Percentiles rank a stretch among this genome's conserved stretches.
phyloP scores from a whole-genome alignment of 2,888 invertebrate genomes.

The Leptinotarsa haldemani region DNA sequence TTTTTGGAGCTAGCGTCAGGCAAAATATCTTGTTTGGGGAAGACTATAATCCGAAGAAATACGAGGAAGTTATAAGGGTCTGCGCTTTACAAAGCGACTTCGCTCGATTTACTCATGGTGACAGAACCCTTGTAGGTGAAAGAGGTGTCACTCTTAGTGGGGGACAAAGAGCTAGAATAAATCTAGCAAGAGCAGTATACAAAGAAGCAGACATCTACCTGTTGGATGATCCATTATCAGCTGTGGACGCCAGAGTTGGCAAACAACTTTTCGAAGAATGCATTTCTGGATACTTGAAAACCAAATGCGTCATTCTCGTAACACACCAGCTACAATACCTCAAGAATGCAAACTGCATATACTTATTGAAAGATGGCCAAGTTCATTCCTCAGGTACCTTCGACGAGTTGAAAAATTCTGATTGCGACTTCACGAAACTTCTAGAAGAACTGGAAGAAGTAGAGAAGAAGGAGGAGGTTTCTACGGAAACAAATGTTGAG shows the following conservation, averaged over 20 bases:
- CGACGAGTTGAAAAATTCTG: constrained; percentile 39
- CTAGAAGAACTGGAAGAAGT: constrained; percentile 21
- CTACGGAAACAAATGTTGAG: background rate
- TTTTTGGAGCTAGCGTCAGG: constrained; percentile 82
- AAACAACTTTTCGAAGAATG: constrained; percentile 87
- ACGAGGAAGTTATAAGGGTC: constrained; percentile 74
- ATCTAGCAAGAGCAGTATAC: constrained; percentile 68
- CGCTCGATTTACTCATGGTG: constrained; percentile 78
- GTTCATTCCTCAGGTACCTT: constrained; percentile 62
- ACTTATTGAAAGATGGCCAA: constrained; percentile 69
- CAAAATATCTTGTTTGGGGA: constrained; percentile 93
- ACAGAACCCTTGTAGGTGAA: constrained; percentile 82
- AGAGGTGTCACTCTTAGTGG: constrained; percentile 78
- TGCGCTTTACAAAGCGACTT: constrained; percentile 81
- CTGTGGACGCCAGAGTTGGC: constrained; percentile 89
- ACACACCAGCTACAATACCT: constrained; percentile 79
- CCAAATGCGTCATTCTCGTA: constrained; percentile 78
- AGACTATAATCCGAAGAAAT: constrained; percentile 74
- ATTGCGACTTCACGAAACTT: constrained; percentile 39
- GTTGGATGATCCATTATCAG: constrained; percentile 89
- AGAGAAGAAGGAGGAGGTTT: constrained; percentile 25
- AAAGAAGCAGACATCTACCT: constrained; percentile 63
- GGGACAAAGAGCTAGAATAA: constrained; percentile 88
- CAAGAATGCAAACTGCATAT: constrained; percentile 68
- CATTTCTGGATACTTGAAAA: constrained; percentile 71